Conservation (phyloP, 1,140 invertebrate species). For the Tenebrio molitor region DNA sequence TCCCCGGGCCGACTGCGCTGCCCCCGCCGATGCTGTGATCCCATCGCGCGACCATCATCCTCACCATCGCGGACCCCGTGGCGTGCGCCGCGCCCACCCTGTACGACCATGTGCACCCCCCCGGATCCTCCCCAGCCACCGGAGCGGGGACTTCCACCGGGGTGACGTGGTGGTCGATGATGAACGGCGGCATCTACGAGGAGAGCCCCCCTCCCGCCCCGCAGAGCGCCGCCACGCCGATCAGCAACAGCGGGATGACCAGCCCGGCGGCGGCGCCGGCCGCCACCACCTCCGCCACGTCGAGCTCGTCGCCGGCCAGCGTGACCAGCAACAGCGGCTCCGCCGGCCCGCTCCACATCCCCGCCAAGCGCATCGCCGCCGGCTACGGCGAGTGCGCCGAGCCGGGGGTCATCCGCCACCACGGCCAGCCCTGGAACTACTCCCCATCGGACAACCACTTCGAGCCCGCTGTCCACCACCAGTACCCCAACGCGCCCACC, state of each 20-base stretch:
- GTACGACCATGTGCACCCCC: constrained; percentile 85
- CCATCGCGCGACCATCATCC: constrained; percentile 70
- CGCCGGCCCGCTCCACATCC: constrained; percentile 83
- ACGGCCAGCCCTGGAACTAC: constrained; percentile 78
- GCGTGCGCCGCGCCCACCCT: constrained; percentile 80
- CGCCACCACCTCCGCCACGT: constrained; percentile 71
- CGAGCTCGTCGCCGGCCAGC: constrained; percentile 79
- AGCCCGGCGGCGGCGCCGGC: constrained; percentile 71
- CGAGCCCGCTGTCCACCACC: constrained; percentile 76
- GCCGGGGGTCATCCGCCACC: constrained; percentile 78
- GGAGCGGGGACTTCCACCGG: constrained; percentile 82
- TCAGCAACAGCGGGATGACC: constrained; percentile 67
- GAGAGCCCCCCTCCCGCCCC: constrained; percentile 78
- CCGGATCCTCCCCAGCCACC: constrained; percentile 82
- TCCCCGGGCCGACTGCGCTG: constrained; percentile 1
- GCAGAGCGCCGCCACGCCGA: constrained; percentile 70
- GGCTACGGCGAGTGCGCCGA: constrained; percentile 75
- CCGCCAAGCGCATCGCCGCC: constrained; percentile 82
- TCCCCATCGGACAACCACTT: constrained; percentile 77
- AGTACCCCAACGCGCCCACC: constrained; percentile 79
- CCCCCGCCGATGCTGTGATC: constrained; percentile 61
- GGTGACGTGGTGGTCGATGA: constrained; percentile 86
- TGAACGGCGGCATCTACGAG: constrained; percentile 83
- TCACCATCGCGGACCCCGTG: constrained; percentile 83
- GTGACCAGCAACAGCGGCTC: constrained; percentile 74